Evolutionary conservation across 2,888 invertebrate genomes (phyloP).

Genomic region (Timandra comae): DNA sequence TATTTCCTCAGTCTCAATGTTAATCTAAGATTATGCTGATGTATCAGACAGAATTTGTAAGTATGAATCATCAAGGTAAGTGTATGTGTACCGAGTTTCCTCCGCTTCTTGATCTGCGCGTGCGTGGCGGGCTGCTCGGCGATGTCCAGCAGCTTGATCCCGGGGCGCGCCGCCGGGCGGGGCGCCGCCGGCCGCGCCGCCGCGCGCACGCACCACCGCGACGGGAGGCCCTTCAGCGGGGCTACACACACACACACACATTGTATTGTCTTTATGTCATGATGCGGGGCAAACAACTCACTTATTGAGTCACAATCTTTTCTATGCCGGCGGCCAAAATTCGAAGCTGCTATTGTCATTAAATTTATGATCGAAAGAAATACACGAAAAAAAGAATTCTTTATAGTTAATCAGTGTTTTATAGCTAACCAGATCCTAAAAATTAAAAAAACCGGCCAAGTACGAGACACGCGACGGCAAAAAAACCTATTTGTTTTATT

Average conservation of each 20-base stretch:
- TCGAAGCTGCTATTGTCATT: neutral
- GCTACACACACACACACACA: constrained; percentile 78
- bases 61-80: no score
- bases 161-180: constrained; percentile 87
- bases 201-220: constrained; percentile 68
- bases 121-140: constrained; percentile 91
- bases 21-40: no score
- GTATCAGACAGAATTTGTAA: no score
- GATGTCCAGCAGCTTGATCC: constrained; percentile 95
- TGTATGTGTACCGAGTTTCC: constrained; percentile 81
- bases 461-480: no score
- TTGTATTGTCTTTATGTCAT: no score
- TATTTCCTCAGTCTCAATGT: no score
- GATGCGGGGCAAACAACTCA: no score
- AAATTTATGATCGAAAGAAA: neutral
- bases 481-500: no score
- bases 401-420: neutral
- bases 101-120: constrained; percentile 87
- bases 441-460: neutral
- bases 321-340: no score
- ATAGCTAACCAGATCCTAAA: neutral
- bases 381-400: neutral
- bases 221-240: constrained; percentile 94
- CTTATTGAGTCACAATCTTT: no score
- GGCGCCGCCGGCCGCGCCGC: constrained; percentile 49